Conservation (phyloP, 2,797 vertebrate genomes). For the Phoxinus dragarum region DNA sequence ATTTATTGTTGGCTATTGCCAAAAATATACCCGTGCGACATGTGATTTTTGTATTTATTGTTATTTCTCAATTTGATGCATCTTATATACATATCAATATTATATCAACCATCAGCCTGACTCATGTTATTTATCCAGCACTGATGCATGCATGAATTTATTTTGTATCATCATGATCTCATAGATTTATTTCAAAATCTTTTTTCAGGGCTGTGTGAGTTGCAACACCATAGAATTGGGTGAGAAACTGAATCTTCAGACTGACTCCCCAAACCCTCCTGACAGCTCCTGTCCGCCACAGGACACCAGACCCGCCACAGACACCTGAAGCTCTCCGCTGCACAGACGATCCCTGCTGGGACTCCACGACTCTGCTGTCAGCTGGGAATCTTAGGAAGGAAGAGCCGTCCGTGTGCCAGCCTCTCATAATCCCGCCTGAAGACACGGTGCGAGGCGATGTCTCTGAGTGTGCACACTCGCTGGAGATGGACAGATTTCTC, state of each 20-base stretch:
- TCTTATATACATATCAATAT: background rate
- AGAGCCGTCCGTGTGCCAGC: background rate
- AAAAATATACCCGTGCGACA: no score
- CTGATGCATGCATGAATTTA: background rate
- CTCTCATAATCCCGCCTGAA: background rate
- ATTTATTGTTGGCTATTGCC: no score
- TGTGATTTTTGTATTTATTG: background rate
- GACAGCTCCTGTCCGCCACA: slow-evolving; percentile 66
- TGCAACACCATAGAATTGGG: slow-evolving; percentile 59
- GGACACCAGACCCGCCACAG: slow-evolving; percentile 57
- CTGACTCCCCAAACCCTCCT: slow-evolving; percentile 57
- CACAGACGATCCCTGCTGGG: background rate
- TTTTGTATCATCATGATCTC: background rate
- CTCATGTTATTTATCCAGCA: background rate
- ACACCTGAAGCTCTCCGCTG: slow-evolving; percentile 66
- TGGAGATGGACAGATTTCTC: background rate
- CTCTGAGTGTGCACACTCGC: slow-evolving; percentile 6
- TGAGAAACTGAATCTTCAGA: slow-evolving; percentile 13
- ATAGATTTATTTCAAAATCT: background rate
- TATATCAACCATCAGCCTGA: background rate
- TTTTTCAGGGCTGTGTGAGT: slow-evolving; percentile 72
- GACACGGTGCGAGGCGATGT: background rate
- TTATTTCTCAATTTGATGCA: background rate
- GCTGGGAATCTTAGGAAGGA: background rate
- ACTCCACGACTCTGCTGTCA: background rate